Percentiles rank a stretch among this genome's conserved stretches.
Evolutionary conservation across 2,888 invertebrate genomes (phyloP).

Genomic region (Xanthia togata): DNA sequence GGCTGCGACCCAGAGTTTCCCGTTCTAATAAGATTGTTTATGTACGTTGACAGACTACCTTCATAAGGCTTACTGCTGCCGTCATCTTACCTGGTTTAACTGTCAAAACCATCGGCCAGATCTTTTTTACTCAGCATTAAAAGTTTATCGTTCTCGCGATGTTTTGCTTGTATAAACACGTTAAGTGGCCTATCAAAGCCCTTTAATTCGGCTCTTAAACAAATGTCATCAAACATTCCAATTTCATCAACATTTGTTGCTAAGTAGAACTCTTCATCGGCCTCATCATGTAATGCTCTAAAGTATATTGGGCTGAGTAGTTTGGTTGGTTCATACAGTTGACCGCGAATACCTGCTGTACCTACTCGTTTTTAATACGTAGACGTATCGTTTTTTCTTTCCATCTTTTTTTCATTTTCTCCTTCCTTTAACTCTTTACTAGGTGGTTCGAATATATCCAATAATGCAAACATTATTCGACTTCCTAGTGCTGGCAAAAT

Average conservation of each 20-base stretch:
- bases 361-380: neutral
- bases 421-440: neutral
- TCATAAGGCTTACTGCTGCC: neutral
- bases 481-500: too few relatives aligned
- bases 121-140: slow-evolving; percentile 6
- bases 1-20: neutral
- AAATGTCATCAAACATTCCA: neutral
- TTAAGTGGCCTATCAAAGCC: neutral
- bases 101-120: slow-evolving; percentile 1
- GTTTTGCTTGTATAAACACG: neutral
- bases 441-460: too few relatives aligned
- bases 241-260: neutral
- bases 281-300: neutral
- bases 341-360: neutral
- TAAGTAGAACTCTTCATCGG: too few relatives aligned
- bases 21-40: slow-evolving; percentile 1
- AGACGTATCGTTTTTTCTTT: neutral
- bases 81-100: slow-evolving; percentile 22
- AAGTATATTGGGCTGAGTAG: neutral
- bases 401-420: neutral
- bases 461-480: too few relatives aligned
- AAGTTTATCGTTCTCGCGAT: neutral
- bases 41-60: neutral
- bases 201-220: neutral
- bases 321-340: neutral